Conservation (phyloP, 2,797 vertebrate genomes). For the Rhynchotus rufescens region DNA sequence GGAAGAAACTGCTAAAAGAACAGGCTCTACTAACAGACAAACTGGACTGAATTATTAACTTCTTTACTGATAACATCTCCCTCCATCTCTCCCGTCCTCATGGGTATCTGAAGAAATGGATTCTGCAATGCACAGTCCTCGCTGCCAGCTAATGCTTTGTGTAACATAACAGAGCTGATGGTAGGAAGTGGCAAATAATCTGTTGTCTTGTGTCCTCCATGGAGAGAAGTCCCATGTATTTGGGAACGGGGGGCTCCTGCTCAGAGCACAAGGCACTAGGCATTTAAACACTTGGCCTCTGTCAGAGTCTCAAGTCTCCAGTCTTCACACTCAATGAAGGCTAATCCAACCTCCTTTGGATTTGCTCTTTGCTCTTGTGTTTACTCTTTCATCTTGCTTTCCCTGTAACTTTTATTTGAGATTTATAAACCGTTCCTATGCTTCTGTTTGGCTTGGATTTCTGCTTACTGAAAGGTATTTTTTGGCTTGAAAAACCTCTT, state of each 20-base stretch:
- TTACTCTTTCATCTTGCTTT: neutral
- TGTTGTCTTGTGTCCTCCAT: constrained; percentile 64
- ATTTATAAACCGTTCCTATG: neutral
- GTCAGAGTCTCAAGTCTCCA: neutral
- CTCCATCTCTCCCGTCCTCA: constrained; percentile 70
- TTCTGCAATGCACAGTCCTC: constrained; percentile 67
- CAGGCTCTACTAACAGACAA: constrained; percentile 76
- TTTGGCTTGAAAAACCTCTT: neutral
- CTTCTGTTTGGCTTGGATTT: neutral
- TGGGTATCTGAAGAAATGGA: constrained; percentile 76
- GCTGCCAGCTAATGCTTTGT: constrained; percentile 44
- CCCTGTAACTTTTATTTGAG: neutral
- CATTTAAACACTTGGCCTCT: neutral
- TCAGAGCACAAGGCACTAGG: neutral
- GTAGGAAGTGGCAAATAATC: constrained; percentile 64
- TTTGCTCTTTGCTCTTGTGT: constrained; percentile 13
- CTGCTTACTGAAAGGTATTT: neutral
- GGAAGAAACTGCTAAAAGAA: constrained; percentile 75
- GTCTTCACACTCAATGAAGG: neutral
- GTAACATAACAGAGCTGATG: neutral
- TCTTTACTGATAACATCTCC: constrained; percentile 55
- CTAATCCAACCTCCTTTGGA: neutral
- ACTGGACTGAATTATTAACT: constrained; percentile 59
- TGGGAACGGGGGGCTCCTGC: neutral
- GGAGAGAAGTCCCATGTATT: neutral